A percentile compares a stretch with the other conserved stretches of the same genome.
Evolutionary conservation across 1,140 invertebrate species (phyloP).

Genomic region (Dreissena rostriformis): DNA sequence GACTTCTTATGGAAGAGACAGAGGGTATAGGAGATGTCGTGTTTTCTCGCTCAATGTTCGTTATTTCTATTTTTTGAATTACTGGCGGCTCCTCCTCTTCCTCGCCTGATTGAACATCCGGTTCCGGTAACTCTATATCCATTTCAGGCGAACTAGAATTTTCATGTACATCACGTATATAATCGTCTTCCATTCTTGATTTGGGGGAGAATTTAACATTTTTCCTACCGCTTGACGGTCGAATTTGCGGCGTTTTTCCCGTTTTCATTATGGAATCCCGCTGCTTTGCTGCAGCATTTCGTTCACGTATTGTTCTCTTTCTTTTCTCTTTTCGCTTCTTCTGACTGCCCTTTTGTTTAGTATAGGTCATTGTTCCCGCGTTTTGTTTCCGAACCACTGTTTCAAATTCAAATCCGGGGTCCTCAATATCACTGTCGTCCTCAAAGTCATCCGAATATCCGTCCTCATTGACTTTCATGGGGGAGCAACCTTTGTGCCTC

Average conservation of each 20-base stretch:
- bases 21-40: not conserved
- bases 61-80: slow-evolving; percentile 32
- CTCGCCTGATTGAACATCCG: not conserved
- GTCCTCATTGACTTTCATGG: slow-evolving; percentile 1
- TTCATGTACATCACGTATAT: not conserved
- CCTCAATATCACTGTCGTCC: slow-evolving; percentile 22
- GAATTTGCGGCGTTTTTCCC: not conserved
- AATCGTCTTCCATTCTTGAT: not conserved
- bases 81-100: not conserved
- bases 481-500: slow-evolving; percentile 14
- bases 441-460: slow-evolving; percentile 46
- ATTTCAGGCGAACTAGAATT: too few relatives aligned
- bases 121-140: not conserved
- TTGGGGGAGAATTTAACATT: slow-evolving; percentile 29
- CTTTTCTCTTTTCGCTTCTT: slow-evolving; percentile 5
- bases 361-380: slow-evolving; percentile 36
- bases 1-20: slow-evolving; percentile 2
- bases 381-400: slow-evolving; percentile 31
- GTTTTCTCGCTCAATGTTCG: slow-evolving; percentile 1
- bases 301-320: slow-evolving; percentile 16
- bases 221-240: slow-evolving; percentile 4
- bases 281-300: slow-evolving; percentile 6
- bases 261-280: not conserved
- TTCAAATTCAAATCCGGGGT: slow-evolving; percentile 42
- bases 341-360: not conserved